A percentile compares a stretch with the other conserved stretches of the same genome.
phyloP scores from a whole-genome alignment of 2,113 vertebrate genomes.

The Sminthopsis crassicaudata region DNA sequence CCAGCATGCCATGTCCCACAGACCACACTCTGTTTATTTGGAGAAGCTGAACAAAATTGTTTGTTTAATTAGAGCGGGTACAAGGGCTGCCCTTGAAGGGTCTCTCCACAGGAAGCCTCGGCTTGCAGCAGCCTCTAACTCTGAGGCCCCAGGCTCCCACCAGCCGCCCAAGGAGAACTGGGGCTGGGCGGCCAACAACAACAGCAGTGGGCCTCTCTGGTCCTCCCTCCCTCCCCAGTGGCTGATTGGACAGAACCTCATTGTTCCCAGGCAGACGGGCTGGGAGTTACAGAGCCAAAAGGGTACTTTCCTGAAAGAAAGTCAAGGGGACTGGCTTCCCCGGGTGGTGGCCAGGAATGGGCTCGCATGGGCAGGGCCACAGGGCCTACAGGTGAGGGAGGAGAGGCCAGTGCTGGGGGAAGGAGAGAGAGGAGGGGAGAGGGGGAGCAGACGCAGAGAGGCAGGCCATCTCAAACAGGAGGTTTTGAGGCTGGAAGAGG shows the following conservation, averaged over 20 bases:
- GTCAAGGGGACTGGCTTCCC: background rate
- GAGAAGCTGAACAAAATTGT: slow-evolving; percentile 84
- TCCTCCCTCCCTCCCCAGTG: slow-evolving; percentile 17
- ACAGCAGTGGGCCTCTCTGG: slow-evolving; percentile 23
- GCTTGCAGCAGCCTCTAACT: slow-evolving; percentile 61
- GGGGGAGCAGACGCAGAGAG: background rate
- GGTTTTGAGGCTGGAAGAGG: background rate
- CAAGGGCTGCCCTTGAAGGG: slow-evolving; percentile 82
- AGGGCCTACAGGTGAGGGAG: background rate
- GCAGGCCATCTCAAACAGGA: background rate
- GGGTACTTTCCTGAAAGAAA: background rate
- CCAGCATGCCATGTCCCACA: slow-evolving; percentile 78
- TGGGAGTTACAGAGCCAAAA: fast-evolving
- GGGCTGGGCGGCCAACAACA: slow-evolving; percentile 70
- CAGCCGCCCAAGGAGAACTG: background rate
- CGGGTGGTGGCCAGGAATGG: background rate
- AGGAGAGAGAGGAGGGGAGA: no score
- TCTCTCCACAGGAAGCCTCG: slow-evolving; percentile 80
- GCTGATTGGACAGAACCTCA: background rate
- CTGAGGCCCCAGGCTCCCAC: slow-evolving; percentile 50
- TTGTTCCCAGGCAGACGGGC: slow-evolving; percentile 8
- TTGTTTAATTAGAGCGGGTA: slow-evolving; percentile 84
- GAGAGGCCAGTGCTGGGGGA: background rate
- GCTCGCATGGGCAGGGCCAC: background rate
- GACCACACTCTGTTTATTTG: slow-evolving; percentile 85